phyloP scores from a whole-genome alignment of 1,140 invertebrate genomes.

The Lepidurus apus region DNA sequence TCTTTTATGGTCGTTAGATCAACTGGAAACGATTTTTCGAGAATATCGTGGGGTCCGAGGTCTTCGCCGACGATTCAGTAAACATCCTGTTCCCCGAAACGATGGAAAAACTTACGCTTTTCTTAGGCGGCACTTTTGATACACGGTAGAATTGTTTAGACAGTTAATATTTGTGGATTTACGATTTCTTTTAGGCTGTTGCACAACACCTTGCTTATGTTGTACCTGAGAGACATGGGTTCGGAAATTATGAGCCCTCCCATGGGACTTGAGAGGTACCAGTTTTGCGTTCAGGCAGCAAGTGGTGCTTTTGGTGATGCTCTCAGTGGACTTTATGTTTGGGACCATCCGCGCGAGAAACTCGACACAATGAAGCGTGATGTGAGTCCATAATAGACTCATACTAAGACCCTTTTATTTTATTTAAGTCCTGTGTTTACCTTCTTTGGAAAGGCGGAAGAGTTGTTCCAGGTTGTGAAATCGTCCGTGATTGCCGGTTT shows the following conservation, averaged over 20 bases:
- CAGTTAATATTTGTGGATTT: not conserved
- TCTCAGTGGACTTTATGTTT: conserved; percentile 48
- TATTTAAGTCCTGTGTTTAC: not conserved
- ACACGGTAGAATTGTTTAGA: not conserved
- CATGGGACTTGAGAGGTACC: conserved; percentile 44
- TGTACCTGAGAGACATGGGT: conserved; percentile 49
- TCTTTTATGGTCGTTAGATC: conserved; percentile 36
- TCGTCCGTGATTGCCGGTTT: conserved; percentile 55
- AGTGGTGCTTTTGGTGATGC: conserved; percentile 45
- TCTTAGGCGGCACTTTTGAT: not conserved
- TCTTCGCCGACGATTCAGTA: conserved; percentile 38
- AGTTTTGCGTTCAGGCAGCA: conserved; percentile 48
- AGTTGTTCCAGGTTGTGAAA: conserved; percentile 56
- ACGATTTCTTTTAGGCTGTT: conserved; percentile 44
- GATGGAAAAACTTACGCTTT: conserved; percentile 13
- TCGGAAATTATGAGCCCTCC: conserved; percentile 47
- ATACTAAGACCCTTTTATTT: not conserved
- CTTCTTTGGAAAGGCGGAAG: conserved; percentile 46
- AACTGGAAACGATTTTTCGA: conserved; percentile 42
- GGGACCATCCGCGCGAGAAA: conserved; percentile 46
- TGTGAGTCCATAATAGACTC: not conserved
- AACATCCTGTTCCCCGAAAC: conserved; percentile 38
- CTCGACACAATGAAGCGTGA: conserved; percentile 39
- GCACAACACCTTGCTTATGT: conserved; percentile 49
- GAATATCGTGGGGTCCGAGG: conserved; percentile 38